Evolutionary conservation across 2,797 vertebrate genomes (phyloP).

Genomic region (Gephyroberyx darwinii): DNA sequence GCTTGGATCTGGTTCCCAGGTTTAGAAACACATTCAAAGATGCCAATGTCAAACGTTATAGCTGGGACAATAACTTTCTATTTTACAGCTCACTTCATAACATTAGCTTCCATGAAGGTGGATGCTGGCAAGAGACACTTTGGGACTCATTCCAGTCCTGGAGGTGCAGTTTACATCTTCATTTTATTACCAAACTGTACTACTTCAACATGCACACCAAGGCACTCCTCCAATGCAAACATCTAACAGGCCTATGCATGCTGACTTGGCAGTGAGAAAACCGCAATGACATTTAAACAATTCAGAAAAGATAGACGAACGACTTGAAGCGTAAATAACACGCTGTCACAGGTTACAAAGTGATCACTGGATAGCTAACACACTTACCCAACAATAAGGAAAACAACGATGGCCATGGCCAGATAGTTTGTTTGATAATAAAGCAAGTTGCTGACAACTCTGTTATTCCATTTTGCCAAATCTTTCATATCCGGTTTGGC

Average conservation of each 20-base stretch:
- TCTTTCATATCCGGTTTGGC: conserved; percentile 87
- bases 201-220: too few species aligned
- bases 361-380: not conserved
- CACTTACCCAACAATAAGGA: conserved; percentile 91
- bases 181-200: too few species aligned
- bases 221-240: too few species aligned
- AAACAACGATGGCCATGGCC: conserved; percentile 80
- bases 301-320: not conserved
- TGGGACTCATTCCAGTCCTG: too few species aligned
- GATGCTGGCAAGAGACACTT: too few species aligned
- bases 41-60: not conserved
- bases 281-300: rapidly evolving
- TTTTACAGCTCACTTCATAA: too few species aligned
- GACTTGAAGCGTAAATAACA: not conserved
- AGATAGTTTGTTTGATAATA: conserved; percentile 97
- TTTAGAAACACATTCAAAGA: too few species aligned
- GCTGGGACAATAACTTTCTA: not conserved
- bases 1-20: not conserved
- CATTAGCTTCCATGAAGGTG: too few species aligned
- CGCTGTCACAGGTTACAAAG: too few species aligned
- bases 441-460: conserved; percentile 93
- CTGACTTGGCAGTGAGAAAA: too few species aligned
- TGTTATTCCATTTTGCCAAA: conserved; percentile 92
- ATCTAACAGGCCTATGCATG: too few species aligned
- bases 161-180: too few species aligned